phyloP scores from a whole-genome alignment of 1,140 invertebrate species.

The Teleogryllus occipitalis region DNA sequence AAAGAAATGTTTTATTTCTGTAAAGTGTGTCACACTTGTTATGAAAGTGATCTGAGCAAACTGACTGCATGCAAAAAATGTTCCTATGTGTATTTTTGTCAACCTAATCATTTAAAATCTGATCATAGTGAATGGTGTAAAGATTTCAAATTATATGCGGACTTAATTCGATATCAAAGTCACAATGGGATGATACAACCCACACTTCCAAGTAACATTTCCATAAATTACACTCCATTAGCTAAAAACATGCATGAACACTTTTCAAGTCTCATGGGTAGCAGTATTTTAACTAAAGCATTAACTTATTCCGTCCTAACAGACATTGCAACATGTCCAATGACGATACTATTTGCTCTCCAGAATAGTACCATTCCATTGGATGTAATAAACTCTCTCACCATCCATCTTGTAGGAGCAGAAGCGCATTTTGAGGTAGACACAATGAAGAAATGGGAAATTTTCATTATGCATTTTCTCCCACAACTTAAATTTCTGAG shows the following conservation, averaged over 20 bases:
- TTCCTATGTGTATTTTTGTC: conserved; percentile 41
- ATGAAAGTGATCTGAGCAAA: conserved; percentile 39
- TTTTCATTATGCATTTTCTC: conserved; percentile 54
- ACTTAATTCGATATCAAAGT: conserved; percentile 35
- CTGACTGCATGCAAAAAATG: conserved; percentile 46
- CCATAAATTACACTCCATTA: conserved; percentile 40
- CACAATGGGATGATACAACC: conserved; percentile 30
- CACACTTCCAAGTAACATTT: conserved; percentile 40
- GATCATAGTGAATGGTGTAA: conserved; percentile 35
- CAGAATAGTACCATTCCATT: conserved; percentile 33
- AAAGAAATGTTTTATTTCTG: conserved; percentile 59
- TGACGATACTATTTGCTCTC: conserved; percentile 50
- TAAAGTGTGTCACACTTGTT: conserved; percentile 46
- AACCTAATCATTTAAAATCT: conserved; percentile 29
- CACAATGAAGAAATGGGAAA: conserved; percentile 57
- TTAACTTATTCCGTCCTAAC: conserved; percentile 53
- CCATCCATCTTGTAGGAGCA: conserved; percentile 52
- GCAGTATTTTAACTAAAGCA: conserved; percentile 43
- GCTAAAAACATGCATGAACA: conserved; percentile 30
- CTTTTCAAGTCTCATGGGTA: conserved; percentile 26
- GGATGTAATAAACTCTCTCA: conserved; percentile 29
- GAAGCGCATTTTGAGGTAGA: conserved; percentile 63
- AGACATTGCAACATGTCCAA: conserved; percentile 51
- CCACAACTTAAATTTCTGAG: conserved; percentile 44
- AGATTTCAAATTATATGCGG: conserved; percentile 33